Evolutionary conservation across 2,888 invertebrate species (phyloP), one percentile per base, ranked within the genome.

Genomic region (Mesorhabditis spiculigera): DNA sequence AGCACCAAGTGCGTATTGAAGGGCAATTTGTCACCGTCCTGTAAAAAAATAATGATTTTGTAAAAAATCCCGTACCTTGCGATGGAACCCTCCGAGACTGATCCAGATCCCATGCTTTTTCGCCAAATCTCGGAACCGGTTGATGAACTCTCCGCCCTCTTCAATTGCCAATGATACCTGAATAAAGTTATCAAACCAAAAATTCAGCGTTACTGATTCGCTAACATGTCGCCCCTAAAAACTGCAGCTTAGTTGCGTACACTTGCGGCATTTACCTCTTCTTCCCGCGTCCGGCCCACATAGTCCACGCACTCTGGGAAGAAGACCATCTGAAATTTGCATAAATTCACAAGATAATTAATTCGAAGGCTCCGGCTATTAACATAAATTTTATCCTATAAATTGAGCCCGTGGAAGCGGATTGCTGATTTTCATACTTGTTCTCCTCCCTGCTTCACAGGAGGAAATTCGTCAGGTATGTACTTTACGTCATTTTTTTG

Each of bases 231-330:
- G 89, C 88, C 1, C 86, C 83, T 50, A 97, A 90, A 13, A 90
- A 90, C 1, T 89, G 87, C 0, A 94, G 94, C 74, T 90, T 89
- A 28, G 5, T 93, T 75, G 0, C 91, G 87, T 86, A 95, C 8
- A 50, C 58, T 94, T 0, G 94, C 90, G 72, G 91, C 45, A n/a
- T 74, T 86, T 3, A 87, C 72, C 4, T 91, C 90, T 83, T 93
- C 91, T 43, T 90, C 89, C 76, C 90, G 91, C 78, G 90, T 91
- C 68, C 91, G 91, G 28, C 91, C 92, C 68, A 98, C 90, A 86
- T 91, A 96, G 87, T 98, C 97, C 86, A 93, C 94, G 16, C 92
- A 93, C 89, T 98, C 97, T 0, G 97, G 97, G 69, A 98, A 90
- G 86, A 96, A 97, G 28, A 94, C 89, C 89, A 96, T 91, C 92